phyloP scores from a whole-genome alignment of 2,888 invertebrate genomes.

The Perithous albicinctus region DNA sequence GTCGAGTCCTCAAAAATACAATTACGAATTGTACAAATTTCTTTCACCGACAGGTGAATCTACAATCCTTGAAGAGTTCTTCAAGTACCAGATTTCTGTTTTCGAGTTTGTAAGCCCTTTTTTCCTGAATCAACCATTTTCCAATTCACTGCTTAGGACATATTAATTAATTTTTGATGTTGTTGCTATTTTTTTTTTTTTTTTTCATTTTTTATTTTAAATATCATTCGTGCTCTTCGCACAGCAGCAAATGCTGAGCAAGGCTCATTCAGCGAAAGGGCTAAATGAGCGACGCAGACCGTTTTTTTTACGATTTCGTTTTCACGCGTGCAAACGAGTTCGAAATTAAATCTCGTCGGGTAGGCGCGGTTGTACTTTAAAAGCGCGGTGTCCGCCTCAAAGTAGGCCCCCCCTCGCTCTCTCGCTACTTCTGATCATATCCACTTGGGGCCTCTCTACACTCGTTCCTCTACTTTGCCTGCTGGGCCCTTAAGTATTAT shows the following conservation, averaged over 20 bases:
- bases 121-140: too few relatives aligned
- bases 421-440: constrained; percentile 10
- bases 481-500: constrained; percentile 44
- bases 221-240: background rate
- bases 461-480: constrained; percentile 23
- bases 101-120: too few relatives aligned
- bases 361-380: constrained; percentile 57
- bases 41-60: too few relatives aligned
- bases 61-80: too few relatives aligned
- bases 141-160: too few relatives aligned
- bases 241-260: background rate
- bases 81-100: too few relatives aligned
- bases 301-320: constrained; percentile 50
- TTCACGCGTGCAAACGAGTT: constrained; percentile 59
- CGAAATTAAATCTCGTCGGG: constrained; percentile 54
- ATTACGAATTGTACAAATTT: too few relatives aligned
- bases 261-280: background rate
- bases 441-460: constrained; percentile 19
- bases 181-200: background rate
- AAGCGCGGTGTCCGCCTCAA: constrained; percentile 27
- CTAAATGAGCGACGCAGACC: background rate
- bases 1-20: too few relatives aligned
- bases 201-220: background rate
- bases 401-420: constrained; percentile 17
- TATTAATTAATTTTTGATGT: too few relatives aligned